Evolutionary conservation across 92 coral and sea anemone species (phyloP).

Genomic region (Epizoanthus illoricatus): DNA sequence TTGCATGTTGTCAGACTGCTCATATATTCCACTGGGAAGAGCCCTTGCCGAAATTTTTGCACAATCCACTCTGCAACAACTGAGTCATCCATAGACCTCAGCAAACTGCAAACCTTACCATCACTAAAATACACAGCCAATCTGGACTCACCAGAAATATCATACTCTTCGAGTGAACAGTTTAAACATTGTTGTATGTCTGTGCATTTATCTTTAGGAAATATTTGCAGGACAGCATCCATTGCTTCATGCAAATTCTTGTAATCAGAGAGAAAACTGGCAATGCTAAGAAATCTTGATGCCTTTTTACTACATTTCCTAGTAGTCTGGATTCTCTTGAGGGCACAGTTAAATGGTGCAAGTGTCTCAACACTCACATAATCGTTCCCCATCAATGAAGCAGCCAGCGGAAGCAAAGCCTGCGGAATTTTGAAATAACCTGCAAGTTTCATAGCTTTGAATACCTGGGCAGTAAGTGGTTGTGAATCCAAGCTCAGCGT

Average conservation of each 20-base stretch:
- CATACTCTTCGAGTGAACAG: conserved; percentile 71
- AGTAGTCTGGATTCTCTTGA: conserved; percentile 46
- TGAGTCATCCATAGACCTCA: conserved; percentile 38
- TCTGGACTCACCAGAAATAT: conserved; percentile 42
- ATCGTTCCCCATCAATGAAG: conserved; percentile 90
- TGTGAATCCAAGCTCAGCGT: conserved; percentile 48
- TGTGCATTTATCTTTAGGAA: conserved; percentile 11
- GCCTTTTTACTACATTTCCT: conserved; percentile 30
- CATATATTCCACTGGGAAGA: conserved; percentile 55
- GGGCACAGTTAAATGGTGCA: conserved; percentile 52
- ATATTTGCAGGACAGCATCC: conserved; percentile 36
- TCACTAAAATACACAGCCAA: conserved; percentile 51
- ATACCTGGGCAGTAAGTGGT: conserved; percentile 52
- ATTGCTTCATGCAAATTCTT: conserved; percentile 52
- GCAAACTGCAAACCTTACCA: conserved; percentile 44
- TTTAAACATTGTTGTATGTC: conserved; percentile 47
- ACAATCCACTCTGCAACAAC: conserved; percentile 63
- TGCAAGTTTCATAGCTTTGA: conserved; percentile 58
- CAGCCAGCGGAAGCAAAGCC: conserved; percentile 70
- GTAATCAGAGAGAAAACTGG: conserved; percentile 52
- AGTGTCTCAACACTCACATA: conserved; percentile 56
- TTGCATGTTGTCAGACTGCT: conserved; percentile 53
- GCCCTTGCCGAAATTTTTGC: conserved; percentile 59
- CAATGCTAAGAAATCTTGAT: conserved; percentile 51
- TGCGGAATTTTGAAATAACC: conserved; percentile 55